phyloP scores from a whole-genome alignment of 1,140 invertebrate genomes.

The Drepana arcuata region DNA sequence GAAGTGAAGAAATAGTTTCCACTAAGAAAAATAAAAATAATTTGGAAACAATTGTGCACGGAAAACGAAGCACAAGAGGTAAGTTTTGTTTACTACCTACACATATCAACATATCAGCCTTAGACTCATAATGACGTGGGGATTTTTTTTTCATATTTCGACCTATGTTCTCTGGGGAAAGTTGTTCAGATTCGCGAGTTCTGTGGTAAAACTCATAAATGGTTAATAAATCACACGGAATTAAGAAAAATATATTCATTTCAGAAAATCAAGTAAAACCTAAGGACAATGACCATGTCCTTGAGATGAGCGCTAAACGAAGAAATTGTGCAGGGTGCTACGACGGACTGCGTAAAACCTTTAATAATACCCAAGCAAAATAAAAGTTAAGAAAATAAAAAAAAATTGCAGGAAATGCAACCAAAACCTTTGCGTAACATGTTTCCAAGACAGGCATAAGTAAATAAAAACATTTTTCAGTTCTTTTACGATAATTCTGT shows the following conservation, averaged over 20 bases:
- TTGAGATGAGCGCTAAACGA: slow-evolving; percentile 13
- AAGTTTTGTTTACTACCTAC: slow-evolving; percentile 2
- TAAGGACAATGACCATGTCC: slow-evolving; percentile 8
- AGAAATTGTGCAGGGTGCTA: slow-evolving; percentile 22
- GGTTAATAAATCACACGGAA: slow-evolving; percentile 6
- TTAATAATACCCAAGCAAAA: slow-evolving; percentile 11
- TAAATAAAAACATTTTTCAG: slow-evolving; percentile 10
- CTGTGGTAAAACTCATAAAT: slow-evolving; percentile 5
- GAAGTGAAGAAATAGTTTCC: slow-evolving; percentile 1
- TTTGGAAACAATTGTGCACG: slow-evolving; percentile 1
- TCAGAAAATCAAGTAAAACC: slow-evolving; percentile 8
- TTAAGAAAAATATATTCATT: slow-evolving; percentile 5
- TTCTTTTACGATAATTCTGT: slow-evolving; percentile 10
- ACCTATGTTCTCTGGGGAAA: slow-evolving; percentile 5
- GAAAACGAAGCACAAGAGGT: slow-evolving; percentile 1
- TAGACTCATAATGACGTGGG: too few relatives aligned
- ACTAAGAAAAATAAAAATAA: slow-evolving; percentile 1
- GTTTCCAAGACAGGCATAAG: slow-evolving; percentile 15
- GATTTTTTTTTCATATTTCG: slow-evolving; percentile 2
- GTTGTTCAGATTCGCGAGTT: slow-evolving; percentile 4
- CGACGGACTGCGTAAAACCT: slow-evolving; percentile 11
- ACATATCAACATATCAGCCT: too few relatives aligned
- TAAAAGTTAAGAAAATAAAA: slow-evolving; percentile 19
- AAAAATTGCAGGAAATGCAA: slow-evolving; percentile 21
- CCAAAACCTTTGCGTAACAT: slow-evolving; percentile 16